Conservation (phyloP, 2,888 invertebrate genomes). For the Apodemia zela region DNA sequence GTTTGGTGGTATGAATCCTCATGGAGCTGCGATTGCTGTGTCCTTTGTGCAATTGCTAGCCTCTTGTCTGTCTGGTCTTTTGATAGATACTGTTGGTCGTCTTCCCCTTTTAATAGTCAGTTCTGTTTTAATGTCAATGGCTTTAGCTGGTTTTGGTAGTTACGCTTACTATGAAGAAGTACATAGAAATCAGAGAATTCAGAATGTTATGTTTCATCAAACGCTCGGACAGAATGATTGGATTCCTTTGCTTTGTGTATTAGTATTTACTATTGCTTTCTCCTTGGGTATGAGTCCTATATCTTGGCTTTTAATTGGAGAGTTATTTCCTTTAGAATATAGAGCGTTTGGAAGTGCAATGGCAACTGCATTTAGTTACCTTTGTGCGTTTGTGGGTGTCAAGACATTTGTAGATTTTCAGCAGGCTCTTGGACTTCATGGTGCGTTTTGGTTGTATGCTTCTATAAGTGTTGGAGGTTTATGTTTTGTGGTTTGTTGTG, state of each 20-base stretch:
- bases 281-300: conserved; percentile 94
- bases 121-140: conserved; percentile 91
- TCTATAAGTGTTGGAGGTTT: conserved; percentile 89
- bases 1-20: conserved; percentile 89
- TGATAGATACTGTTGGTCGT: conserved; percentile 93
- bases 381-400: conserved; percentile 92
- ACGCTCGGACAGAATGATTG: conserved; percentile 85
- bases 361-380: conserved; percentile 92
- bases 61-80: conserved; percentile 88
- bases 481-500: conserved; percentile 91
- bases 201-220: conserved; percentile 74
- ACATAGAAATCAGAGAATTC: conserved; percentile 77
- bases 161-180: conserved; percentile 90
- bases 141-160: conserved; percentile 91
- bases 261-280: conserved; percentile 91
- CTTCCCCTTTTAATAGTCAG: conserved; percentile 91
- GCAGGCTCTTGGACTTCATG: conserved; percentile 86
- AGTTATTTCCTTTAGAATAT: conserved; percentile 90
- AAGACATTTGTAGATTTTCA: conserved; percentile 93
- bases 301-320: conserved; percentile 91
- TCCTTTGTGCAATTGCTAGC: conserved; percentile 92
- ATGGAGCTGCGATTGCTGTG: conserved; percentile 91
- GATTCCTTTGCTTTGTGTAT: conserved; percentile 90
- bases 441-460: conserved; percentile 94
- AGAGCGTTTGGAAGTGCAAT: conserved; percentile 93